A percentile compares a stretch with the other conserved stretches of the same genome.
Conservation (phyloP, 1,140 invertebrate genomes). For the Tetranychus urticae region DNA sequence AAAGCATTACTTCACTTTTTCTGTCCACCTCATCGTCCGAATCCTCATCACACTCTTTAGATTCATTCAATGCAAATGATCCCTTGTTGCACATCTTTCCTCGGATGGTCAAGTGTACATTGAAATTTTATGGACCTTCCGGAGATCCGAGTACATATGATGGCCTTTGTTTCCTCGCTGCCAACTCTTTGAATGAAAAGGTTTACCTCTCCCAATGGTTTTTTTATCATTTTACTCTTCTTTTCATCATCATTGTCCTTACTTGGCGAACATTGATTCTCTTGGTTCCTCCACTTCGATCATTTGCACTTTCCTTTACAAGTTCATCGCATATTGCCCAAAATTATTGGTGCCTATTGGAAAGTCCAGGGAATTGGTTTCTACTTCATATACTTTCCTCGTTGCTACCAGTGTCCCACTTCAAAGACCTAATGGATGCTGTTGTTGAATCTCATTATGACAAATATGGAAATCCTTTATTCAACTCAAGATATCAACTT, state of each 20-base stretch:
- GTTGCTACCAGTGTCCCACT: background rate
- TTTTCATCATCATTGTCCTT: conserved; percentile 11
- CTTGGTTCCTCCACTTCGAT: background rate
- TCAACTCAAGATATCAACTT: background rate
- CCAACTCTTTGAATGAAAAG: conserved; percentile 79
- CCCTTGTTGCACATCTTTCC: conserved; percentile 50
- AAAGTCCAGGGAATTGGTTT: background rate
- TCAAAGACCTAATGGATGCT: background rate
- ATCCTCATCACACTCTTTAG: too few species aligned
- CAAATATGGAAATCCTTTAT: background rate
- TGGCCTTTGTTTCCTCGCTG: conserved; percentile 35
- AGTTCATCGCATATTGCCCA: background rate
- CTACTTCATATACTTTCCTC: background rate
- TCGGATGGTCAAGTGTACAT: conserved; percentile 64
- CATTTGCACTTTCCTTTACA: background rate
- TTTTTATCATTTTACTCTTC: conserved; percentile 14
- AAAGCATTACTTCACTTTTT: background rate
- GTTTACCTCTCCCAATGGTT: conserved; percentile 58
- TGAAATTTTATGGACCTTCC: conserved; percentile 39
- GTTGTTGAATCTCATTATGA: background rate
- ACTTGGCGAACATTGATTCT: background rate
- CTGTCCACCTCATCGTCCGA: too few species aligned
- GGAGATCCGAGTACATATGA: conserved; percentile 23
- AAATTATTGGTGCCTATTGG: background rate
- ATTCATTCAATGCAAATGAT: background rate